Evolutionary conservation across 2,888 invertebrate species (phyloP).

Genomic region (Lypha dubia): DNA sequence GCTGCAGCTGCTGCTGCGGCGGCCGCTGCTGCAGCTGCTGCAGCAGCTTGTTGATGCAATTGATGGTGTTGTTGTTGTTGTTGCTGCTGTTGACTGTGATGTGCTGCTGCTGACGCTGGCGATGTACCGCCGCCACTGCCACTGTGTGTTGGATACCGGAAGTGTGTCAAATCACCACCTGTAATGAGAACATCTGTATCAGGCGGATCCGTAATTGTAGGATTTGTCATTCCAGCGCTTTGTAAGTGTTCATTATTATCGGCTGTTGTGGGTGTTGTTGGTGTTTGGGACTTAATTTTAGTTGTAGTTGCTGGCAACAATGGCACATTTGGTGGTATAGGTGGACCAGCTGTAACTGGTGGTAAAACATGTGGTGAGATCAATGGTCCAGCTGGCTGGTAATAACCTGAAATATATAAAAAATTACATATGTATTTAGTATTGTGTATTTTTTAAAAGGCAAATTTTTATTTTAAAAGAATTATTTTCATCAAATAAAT

Average conservation of each 20-base stretch:
- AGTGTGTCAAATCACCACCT: slow-evolving; percentile 79
- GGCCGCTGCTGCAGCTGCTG: slow-evolving; percentile 79
- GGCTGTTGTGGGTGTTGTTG: slow-evolving; percentile 80
- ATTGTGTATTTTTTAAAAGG: no score
- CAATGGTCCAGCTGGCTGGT: slow-evolving; percentile 95
- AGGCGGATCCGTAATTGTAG: slow-evolving; percentile 72
- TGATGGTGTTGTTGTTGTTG: slow-evolving; percentile 80
- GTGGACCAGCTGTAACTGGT: slow-evolving; percentile 83
- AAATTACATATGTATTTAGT: not conserved
- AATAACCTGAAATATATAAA: slow-evolving; percentile 88
- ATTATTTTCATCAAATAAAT: no score
- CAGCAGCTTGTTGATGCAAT: slow-evolving; percentile 77
- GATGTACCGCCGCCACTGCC: slow-evolving; percentile 69
- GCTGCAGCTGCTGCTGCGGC: slow-evolving; percentile 81
- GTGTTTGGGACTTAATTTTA: slow-evolving; percentile 81
- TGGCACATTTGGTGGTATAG: slow-evolving; percentile 75
- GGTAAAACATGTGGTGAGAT: slow-evolving; percentile 88
- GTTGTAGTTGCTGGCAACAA: slow-evolving; percentile 70
- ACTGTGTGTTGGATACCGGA: slow-evolving; percentile 77
- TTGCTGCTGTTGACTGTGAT: slow-evolving; percentile 75
- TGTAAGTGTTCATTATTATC: slow-evolving; percentile 69
- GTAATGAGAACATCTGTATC: slow-evolving; percentile 80
- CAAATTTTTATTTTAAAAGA: no score
- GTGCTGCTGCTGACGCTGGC: slow-evolving; percentile 69
- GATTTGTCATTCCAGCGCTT: slow-evolving; percentile 54